A percentile compares a stretch with the other conserved stretches of the same genome.
Evolutionary conservation across 1,140 invertebrate species (phyloP).

Genomic region (Metopolophium dirhodum): DNA sequence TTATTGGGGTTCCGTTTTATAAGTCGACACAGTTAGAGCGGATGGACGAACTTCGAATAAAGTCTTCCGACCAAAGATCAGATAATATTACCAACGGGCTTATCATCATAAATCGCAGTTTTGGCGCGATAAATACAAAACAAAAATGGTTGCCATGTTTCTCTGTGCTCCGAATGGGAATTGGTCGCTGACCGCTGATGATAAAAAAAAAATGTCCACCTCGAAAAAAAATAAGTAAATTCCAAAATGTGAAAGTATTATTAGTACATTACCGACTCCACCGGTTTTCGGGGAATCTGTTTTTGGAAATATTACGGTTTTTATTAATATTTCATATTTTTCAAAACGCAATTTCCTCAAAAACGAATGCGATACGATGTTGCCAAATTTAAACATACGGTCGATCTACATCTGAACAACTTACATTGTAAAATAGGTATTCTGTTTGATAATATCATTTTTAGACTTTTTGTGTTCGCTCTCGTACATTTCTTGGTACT

Average conservation of each 20-base stretch:
- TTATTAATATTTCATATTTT: neutral
- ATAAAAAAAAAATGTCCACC: neutral
- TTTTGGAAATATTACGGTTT: neutral
- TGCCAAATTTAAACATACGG: conserved; percentile 33
- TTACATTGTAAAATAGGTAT: neutral
- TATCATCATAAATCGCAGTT: neutral
- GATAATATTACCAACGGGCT: neutral
- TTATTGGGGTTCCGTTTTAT: neutral
- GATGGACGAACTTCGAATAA: neutral
- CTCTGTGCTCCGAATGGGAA: neutral
- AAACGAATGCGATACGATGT: neutral
- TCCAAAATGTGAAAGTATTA: neutral
- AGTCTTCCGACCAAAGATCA: too few relatives aligned
- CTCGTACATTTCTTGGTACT: neutral
- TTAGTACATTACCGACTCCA: too few relatives aligned
- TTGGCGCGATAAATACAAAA: conserved; percentile 37
- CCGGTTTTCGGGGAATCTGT: neutral
- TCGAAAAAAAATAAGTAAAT: neutral
- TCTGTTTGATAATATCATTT: neutral
- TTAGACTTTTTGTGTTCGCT: neutral
- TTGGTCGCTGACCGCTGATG: too few relatives aligned
- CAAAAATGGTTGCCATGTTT: neutral
- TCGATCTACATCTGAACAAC: conserved; percentile 25
- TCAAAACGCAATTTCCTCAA: neutral
- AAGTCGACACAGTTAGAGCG: neutral